phyloP scores from a whole-genome alignment of 2,888 invertebrate genomes.

The Melinopterus prodromus region DNA sequence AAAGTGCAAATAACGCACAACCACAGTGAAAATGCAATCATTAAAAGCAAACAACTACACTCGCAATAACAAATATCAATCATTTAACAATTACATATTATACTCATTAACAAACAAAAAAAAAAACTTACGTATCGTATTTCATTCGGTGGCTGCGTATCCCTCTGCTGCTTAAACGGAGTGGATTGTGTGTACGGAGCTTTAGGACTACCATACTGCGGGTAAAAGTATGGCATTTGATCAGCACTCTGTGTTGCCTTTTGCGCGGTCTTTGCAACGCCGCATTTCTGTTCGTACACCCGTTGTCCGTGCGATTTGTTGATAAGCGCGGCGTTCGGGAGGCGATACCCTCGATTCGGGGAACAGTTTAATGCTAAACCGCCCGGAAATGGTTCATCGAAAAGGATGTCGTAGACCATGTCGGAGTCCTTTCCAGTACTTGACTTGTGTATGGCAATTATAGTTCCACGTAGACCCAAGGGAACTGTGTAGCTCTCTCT shows the following conservation, averaged over 20 bases:
- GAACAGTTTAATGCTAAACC: constrained; percentile 66
- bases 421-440: constrained; percentile 54
- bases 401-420: constrained; percentile 79
- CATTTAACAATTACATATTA: neutral
- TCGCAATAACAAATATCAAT: too few relatives aligned
- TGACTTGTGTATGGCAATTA: constrained; percentile 72
- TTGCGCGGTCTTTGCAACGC: constrained; percentile 9
- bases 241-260: neutral
- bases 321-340: constrained; percentile 65
- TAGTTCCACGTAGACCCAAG: constrained; percentile 82
- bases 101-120: neutral
- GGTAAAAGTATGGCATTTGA: constrained; percentile 10
- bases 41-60: too few relatives aligned
- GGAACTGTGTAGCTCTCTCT: constrained; percentile 80
- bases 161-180: neutral
- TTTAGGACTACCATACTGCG: neutral
- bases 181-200: neutral
- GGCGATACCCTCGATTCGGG: constrained; percentile 63
- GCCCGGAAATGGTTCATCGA: constrained; percentile 79
- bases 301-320: constrained; percentile 68
- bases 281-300: constrained; percentile 31
- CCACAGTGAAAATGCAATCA: too few relatives aligned
- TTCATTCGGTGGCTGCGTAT: too few relatives aligned
- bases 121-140: neutral
- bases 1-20: too few relatives aligned